phyloP scores from a whole-genome alignment of 1,140 invertebrate species.

The Prorops nasuta region DNA sequence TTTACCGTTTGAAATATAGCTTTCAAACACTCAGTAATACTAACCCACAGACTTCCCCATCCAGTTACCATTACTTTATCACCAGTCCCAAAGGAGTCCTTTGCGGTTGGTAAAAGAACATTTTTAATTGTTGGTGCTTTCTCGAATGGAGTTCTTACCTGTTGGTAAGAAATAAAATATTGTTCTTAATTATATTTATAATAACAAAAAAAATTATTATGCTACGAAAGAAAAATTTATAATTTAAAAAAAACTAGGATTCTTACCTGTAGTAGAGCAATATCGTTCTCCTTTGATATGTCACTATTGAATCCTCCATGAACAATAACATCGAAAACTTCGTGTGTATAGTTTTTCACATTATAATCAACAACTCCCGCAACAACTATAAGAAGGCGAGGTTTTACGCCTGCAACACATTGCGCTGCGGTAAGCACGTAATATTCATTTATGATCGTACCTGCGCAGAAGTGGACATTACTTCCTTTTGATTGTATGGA shows the following conservation, averaged over 20 bases:
- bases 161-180: too few species aligned
- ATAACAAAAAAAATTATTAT: too few species aligned
- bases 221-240: too few species aligned
- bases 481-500: slow-evolving; percentile 11
- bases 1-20: not conserved
- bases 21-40: not conserved
- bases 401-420: slow-evolving; percentile 33
- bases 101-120: not conserved
- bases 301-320: slow-evolving; percentile 16
- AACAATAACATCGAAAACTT: slow-evolving; percentile 15
- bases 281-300: slow-evolving; percentile 29
- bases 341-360: not conserved
- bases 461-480: slow-evolving; percentile 51
- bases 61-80: slow-evolving; percentile 11
- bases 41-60: slow-evolving; percentile 12
- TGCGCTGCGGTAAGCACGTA: slow-evolving; percentile 58
- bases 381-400: not conserved
- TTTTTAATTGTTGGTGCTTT: not conserved
- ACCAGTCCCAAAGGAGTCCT: not conserved
- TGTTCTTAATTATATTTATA: too few species aligned
- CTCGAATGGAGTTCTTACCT: not conserved
- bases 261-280: slow-evolving; percentile 22
- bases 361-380: not conserved
- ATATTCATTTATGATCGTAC: slow-evolving; percentile 50
- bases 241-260: too few species aligned